A percentile compares a stretch with the other conserved stretches of the same genome.
phyloP scores from a whole-genome alignment of 53 echinoderm and acorn worm genomes.

The Paracentrotus lividus region DNA sequence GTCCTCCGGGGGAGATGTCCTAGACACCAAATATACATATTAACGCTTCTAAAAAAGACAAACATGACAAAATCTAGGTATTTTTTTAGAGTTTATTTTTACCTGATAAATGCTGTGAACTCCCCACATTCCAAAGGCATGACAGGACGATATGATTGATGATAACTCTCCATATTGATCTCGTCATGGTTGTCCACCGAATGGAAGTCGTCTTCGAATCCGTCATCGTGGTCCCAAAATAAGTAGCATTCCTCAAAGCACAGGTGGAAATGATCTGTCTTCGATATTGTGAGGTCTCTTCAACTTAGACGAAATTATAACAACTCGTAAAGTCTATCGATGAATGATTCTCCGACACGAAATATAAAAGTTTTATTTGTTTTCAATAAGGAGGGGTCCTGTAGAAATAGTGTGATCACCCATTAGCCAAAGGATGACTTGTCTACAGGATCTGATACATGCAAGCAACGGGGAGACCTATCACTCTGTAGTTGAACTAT shows the following conservation, averaged over 20 bases:
- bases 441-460: neutral
- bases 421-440: neutral
- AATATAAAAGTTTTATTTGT: neutral
- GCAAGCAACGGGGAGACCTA: neutral
- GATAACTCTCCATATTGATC: neutral
- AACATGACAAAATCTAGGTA: no score
- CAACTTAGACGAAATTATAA: neutral
- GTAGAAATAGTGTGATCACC: neutral
- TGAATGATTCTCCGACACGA: neutral
- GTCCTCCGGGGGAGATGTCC: no score
- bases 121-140: neutral
- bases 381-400: neutral
- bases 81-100: neutral
- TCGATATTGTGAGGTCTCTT: neutral
- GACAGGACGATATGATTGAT: neutral
- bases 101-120: slow-evolving; percentile 21
- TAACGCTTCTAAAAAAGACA: no score
- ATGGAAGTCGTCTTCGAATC: neutral
- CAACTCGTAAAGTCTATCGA: neutral
- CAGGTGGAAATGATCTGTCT: neutral
- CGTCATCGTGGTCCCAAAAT: neutral
- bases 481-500: neutral
- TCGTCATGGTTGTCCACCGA: neutral
- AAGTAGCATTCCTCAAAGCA: neutral
- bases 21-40: no score